These are phyloP conservation scores for Drosophila aff. DNA, from an alignment of 1,140 invertebrate genomes.

Conservation along the genomic window DNA sequence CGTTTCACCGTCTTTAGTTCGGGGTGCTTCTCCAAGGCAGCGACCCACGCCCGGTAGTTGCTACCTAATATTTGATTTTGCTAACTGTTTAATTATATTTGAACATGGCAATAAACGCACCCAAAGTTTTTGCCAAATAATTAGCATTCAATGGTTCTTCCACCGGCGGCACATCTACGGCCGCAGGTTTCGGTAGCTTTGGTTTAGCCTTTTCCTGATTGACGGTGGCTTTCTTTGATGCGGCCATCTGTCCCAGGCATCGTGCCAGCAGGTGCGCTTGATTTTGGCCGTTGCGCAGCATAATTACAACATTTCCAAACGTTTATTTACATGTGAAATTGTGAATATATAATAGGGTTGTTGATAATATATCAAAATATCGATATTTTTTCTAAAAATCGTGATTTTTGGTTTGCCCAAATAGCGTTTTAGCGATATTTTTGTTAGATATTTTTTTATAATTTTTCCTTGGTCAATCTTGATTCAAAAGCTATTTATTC, in stretches of 20 bases:
- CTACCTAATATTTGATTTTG: constrained; percentile 36
- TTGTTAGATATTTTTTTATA: no score
- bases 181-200: constrained; percentile 10
- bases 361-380: no score
- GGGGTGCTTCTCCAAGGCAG: constrained; percentile 68
- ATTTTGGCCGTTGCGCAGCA: constrained; percentile 58
- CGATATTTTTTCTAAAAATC: no score
- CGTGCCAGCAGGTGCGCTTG: constrained; percentile 38
- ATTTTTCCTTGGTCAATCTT: no score
- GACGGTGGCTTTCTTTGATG: constrained; percentile 9
- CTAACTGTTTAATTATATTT: not conserved
- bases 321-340: constrained; percentile 19
- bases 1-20: constrained; percentile 71
- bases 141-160: constrained; percentile 62
- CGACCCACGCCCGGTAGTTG: constrained; percentile 48
- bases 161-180: constrained; percentile 30
- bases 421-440: no score
- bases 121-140: constrained; percentile 55
- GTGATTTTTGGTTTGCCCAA: no score
- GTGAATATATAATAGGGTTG: constrained; percentile 17
- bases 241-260: constrained; percentile 18
- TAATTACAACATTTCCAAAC: constrained; percentile 44
- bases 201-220: constrained; percentile 14
- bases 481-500: no score
- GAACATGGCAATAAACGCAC: constrained; percentile 15